Conservation (phyloP, 2,888 invertebrate species). For the Drosophila paramelanica region DNA sequence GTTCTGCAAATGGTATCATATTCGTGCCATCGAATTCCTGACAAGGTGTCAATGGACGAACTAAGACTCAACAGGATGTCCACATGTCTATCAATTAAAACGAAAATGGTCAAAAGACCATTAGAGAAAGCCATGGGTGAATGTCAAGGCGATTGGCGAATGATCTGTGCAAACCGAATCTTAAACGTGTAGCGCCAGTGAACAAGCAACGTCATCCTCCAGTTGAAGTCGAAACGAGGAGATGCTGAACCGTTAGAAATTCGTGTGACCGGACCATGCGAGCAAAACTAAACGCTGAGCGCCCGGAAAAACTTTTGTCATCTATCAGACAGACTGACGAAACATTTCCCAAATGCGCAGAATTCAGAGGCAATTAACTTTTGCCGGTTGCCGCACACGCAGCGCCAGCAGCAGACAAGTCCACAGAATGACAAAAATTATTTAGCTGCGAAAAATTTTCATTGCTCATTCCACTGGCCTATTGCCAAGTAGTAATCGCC, state of each 20-base stretch:
- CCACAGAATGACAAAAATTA: slow-evolving; percentile 56
- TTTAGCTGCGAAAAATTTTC: slow-evolving; percentile 47
- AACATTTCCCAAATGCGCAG: slow-evolving; percentile 70
- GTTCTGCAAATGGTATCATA: slow-evolving; percentile 40
- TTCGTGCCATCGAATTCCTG: slow-evolving; percentile 56
- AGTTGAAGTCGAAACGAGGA: slow-evolving; percentile 40
- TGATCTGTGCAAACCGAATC: slow-evolving; percentile 38
- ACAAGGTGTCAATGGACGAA: slow-evolving; percentile 69
- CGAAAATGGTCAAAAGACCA: slow-evolving; percentile 76
- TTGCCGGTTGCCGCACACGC: slow-evolving; percentile 61
- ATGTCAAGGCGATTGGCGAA: slow-evolving; percentile 60
- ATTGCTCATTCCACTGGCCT: slow-evolving; percentile 58
- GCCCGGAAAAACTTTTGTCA: slow-evolving; percentile 63
- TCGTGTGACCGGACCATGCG: slow-evolving; percentile 52
- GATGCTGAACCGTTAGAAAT: slow-evolving; percentile 54
- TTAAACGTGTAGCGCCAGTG: slow-evolving; percentile 28
- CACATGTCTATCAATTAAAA: slow-evolving; percentile 75
- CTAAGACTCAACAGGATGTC: slow-evolving; percentile 66
- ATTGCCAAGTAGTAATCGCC: slow-evolving; percentile 27
- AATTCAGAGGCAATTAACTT: slow-evolving; percentile 73
- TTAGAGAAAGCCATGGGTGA: slow-evolving; percentile 75
- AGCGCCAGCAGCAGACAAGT: slow-evolving; percentile 21
- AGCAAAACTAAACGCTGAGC: slow-evolving; percentile 30
- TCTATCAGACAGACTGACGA: slow-evolving; percentile 43
- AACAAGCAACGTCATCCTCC: slow-evolving; percentile 48